Conservation (phyloP, 2,888 invertebrate species). For the Rhingia campestris region DNA sequence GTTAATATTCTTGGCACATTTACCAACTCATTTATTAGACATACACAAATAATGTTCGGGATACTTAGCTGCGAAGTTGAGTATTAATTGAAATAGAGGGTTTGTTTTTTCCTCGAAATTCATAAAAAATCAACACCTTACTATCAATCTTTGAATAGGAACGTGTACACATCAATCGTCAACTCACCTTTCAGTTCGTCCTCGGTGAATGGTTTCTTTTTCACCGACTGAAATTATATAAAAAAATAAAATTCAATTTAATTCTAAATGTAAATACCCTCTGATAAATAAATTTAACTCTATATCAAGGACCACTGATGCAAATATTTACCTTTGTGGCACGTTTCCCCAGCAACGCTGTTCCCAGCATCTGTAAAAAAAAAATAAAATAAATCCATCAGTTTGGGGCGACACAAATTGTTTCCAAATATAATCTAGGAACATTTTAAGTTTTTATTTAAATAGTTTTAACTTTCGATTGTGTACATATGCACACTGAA, state of each 20-base stretch:
- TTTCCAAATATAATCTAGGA: background rate
- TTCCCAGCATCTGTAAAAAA: constrained; percentile 82
- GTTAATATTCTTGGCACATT: constrained; percentile 48
- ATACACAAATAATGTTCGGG: no score
- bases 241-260: constrained; percentile 12
- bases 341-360: constrained; percentile 82
- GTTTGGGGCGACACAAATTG: background rate
- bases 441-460: background rate
- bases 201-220: constrained; percentile 83
- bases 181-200: constrained; percentile 82
- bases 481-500: background rate
- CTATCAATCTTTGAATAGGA: no score
- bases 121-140: background rate
- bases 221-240: constrained; percentile 79
- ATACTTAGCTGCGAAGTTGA: no score
- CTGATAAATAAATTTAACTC: constrained; percentile 18
- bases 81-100: no score
- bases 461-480: background rate
- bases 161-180: constrained; percentile 5
- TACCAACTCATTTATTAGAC: constrained; percentile 16
- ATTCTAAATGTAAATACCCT: constrained; percentile 1
- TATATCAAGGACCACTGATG: constrained; percentile 24
- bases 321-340: constrained; percentile 79
- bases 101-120: background rate
- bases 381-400: constrained; percentile 12